A percentile compares a stretch with the other conserved stretches of the same genome.
Evolutionary conservation across 2,113 vertebrate genomes (phyloP).

Genomic region (Corythornis madagascariensis): DNA sequence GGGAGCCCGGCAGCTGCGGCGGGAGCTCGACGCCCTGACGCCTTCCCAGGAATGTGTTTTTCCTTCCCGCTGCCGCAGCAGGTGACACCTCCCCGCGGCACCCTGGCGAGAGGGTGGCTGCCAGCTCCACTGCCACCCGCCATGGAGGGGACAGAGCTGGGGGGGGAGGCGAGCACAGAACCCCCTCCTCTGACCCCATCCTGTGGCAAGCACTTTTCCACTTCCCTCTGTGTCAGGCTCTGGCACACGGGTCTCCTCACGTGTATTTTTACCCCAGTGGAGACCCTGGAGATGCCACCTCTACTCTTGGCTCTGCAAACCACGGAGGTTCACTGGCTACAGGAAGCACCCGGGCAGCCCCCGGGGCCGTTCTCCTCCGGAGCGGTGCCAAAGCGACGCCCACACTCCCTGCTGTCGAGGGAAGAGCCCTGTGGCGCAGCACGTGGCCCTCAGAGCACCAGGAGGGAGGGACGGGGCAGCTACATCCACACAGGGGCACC

Average conservation of each 20-base stretch:
- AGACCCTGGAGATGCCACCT: not conserved
- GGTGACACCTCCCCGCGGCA: not conserved
- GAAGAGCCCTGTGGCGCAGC: not conserved
- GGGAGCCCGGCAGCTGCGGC: slow-evolving; percentile 18
- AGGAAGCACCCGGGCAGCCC: not conserved
- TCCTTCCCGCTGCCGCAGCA: not conserved
- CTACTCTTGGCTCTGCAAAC: not conserved
- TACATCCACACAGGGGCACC: rapidly evolving
- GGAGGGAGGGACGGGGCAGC: rapidly evolving
- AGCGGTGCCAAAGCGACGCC: not conserved
- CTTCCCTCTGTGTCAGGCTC: not conserved
- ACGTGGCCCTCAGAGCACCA: rapidly evolving
- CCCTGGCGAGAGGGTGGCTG: not conserved
- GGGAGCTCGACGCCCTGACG: not conserved
- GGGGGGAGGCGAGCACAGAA: not conserved
- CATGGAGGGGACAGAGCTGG: not conserved
- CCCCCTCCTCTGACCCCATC: not conserved
- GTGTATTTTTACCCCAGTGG: not conserved
- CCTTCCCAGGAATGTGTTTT: slow-evolving; percentile 50
- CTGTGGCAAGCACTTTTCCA: not conserved
- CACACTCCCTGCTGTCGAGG: not conserved
- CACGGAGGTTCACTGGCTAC: not conserved
- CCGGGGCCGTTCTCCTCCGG: not conserved
- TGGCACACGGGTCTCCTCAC: not conserved
- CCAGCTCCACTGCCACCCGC: not conserved